These are phyloP conservation scores for Volucella inflata DNA, from an alignment of 2,888 invertebrate species.

Conservation along the genomic window DNA sequence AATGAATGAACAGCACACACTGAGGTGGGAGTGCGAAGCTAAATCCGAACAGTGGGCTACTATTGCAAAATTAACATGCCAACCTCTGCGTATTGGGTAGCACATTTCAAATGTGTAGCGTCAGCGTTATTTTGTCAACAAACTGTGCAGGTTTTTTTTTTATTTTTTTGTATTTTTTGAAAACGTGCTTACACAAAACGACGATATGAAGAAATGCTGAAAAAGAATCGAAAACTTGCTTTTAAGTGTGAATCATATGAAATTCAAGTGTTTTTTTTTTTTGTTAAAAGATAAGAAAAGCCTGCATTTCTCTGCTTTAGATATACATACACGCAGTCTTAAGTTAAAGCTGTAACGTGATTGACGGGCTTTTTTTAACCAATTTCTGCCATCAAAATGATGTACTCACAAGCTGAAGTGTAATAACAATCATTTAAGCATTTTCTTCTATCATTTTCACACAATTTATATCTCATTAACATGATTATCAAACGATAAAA, in stretches of 20 bases:
- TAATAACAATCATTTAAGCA: constrained; percentile 70
- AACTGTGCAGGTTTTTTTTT: constrained; percentile 7
- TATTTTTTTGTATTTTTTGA: background rate
- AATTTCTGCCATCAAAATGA: constrained; percentile 77
- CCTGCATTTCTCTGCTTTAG: constrained; percentile 32
- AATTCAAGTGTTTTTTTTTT: constrained; percentile 42
- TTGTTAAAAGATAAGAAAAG: constrained; percentile 51
- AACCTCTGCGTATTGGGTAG: constrained; percentile 4
- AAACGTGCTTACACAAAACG: constrained; percentile 4
- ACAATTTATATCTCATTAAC: background rate
- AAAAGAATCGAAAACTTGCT: background rate
- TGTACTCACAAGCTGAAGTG: constrained; percentile 81
- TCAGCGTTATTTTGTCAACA: constrained; percentile 33
- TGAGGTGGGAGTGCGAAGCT: constrained; percentile 12
- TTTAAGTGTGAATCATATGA: constrained; percentile 58
- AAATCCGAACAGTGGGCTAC: background rate
- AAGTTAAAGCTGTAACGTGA: constrained; percentile 41
- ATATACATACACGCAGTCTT: constrained; percentile 30
- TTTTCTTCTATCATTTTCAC: constrained; percentile 29
- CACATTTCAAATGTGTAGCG: constrained; percentile 40
- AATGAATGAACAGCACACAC: constrained; percentile 39
- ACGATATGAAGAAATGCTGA: constrained; percentile 18
- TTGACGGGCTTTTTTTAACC: constrained; percentile 24
- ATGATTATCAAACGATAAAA: constrained; percentile 5
- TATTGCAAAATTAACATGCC: constrained; percentile 31